Conservation (phyloP, 2,113 vertebrate genomes). For the Pteropus alecto region DNA sequence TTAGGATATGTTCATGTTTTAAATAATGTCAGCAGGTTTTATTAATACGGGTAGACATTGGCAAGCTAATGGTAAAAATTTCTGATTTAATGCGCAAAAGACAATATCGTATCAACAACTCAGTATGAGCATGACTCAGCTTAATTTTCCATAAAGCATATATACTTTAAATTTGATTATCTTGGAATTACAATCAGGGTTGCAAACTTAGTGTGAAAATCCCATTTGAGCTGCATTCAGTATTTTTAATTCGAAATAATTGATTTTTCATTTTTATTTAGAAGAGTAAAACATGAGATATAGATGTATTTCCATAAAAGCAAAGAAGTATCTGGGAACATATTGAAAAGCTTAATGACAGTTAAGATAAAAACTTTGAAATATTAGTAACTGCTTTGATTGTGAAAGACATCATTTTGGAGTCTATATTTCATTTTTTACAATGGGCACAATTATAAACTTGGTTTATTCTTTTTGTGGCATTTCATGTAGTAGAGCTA, state of each 20-base stretch:
- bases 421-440: not conserved
- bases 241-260: slow-evolving; percentile 38
- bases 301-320: not conserved
- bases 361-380: not conserved
- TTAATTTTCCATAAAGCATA: not conserved
- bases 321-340: not conserved
- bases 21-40: not conserved
- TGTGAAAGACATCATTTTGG: not conserved
- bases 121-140: not conserved
- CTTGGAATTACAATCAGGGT: not conserved
- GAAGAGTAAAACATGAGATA: slow-evolving; percentile 30
- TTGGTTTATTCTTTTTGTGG: not conserved
- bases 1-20: not conserved
- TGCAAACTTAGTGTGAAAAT: not conserved
- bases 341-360: not conserved
- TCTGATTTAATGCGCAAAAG: not conserved
- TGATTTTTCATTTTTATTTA: slow-evolving; percentile 41
- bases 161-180: slow-evolving; percentile 6
- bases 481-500: not conserved
- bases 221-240: not conserved
- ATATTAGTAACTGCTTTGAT: not conserved
- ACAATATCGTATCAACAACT: not conserved
- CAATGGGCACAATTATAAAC: not conserved
- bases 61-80: not conserved
- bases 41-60: not conserved